A percentile compares a stretch with the other conserved stretches of the same genome.
These are phyloP conservation scores for Maccullochella peelii DNA, from an alignment of 2,113 vertebrate species.

Conservation along the genomic window DNA sequence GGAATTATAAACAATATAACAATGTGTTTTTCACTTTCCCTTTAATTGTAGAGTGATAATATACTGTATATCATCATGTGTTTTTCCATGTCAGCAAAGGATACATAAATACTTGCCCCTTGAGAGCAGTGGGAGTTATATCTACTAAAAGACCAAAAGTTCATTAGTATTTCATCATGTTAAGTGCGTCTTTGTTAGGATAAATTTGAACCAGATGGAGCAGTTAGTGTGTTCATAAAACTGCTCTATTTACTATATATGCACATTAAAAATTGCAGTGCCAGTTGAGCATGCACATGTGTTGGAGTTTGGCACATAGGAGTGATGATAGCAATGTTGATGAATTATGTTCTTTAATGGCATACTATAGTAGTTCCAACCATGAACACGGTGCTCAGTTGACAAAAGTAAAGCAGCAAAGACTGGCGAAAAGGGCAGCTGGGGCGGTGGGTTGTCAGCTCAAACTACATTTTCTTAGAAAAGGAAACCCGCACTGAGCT, in stretches of 20 bases:
- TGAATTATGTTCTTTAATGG: not conserved
- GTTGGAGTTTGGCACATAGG: not conserved
- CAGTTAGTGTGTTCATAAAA: not conserved
- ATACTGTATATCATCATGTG: no score
- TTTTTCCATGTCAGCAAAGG: not conserved
- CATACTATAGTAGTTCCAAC: not conserved
- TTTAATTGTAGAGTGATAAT: not conserved
- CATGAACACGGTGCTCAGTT: not conserved
- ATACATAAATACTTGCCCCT: not conserved
- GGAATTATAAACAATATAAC: not conserved
- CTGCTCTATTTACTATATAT: not conserved
- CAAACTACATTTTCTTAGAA: slow-evolving; percentile 2
- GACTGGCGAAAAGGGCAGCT: slow-evolving; percentile 19
- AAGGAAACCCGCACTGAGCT: slow-evolving; percentile 7
- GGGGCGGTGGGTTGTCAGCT: slow-evolving; percentile 14
- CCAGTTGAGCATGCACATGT: not conserved
- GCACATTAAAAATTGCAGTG: not conserved
- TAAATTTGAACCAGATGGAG: not conserved
- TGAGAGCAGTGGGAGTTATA: not conserved
- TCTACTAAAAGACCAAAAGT: not conserved
- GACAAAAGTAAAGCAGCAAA: not conserved
- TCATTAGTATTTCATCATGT: slow-evolving; percentile 29
- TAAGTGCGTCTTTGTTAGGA: not conserved
- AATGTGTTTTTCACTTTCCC: not conserved
- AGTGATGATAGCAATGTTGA: no score